Conservation (phyloP, 2,888 invertebrate genomes). For the Dastarcus helophoroides region DNA sequence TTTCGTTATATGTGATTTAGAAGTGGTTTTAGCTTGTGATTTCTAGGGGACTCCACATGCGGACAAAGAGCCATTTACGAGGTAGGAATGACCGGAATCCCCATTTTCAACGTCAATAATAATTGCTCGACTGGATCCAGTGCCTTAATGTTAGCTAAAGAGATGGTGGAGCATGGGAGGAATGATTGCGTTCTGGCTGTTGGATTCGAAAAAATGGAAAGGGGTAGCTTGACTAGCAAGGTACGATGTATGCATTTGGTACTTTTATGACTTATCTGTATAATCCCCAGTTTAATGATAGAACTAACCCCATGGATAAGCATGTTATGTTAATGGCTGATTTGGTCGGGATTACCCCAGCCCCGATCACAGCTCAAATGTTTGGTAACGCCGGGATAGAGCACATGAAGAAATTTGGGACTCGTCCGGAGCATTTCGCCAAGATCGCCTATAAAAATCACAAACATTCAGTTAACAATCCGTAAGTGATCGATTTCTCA, state of each 20-base stretch:
- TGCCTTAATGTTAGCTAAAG: conserved; percentile 81
- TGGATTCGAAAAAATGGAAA: conserved; percentile 98
- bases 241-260: conserved; percentile 36
- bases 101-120: conserved; percentile 96
- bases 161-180: conserved; percentile 80
- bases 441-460: conserved; percentile 98
- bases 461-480: conserved; percentile 91
- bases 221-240: conserved; percentile 71
- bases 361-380: conserved; percentile 87
- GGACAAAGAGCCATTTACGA: conserved; percentile 93
- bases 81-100: conserved; percentile 92
- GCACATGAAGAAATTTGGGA: conserved; percentile 93
- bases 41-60: conserved; percentile 75
- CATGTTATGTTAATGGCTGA: conserved; percentile 81
- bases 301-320: conserved; percentile 81
- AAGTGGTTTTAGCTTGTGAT: neutral
- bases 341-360: conserved; percentile 62
- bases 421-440: conserved; percentile 84
- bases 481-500: conserved; percentile 43
- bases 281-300: conserved; percentile 62
- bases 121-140: conserved; percentile 96
- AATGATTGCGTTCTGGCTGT: conserved; percentile 83
- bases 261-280: too few relatives aligned
- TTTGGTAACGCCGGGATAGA: conserved; percentile 95
- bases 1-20: conserved; percentile 3